phyloP scores from a whole-genome alignment of 2,888 invertebrate genomes.

The Lydus trimaculatus region DNA sequence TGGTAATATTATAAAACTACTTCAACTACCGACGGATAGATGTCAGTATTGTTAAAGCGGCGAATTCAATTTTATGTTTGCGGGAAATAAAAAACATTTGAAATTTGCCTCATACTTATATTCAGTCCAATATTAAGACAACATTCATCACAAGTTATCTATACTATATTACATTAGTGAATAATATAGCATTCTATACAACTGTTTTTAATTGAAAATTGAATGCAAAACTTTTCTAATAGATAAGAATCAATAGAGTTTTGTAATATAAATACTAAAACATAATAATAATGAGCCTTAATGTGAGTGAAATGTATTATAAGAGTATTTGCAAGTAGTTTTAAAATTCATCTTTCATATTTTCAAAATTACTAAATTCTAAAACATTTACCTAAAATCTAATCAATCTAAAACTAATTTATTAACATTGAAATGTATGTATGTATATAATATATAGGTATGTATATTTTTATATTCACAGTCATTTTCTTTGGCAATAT shows the following conservation, averaged over 20 bases:
- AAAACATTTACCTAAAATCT: slow-evolving; percentile 50
- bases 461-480: slow-evolving; percentile 58
- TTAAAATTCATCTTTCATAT: slow-evolving; percentile 36
- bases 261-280: slow-evolving; percentile 30
- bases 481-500: slow-evolving; percentile 60
- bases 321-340: slow-evolving; percentile 36
- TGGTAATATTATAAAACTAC: too few species aligned
- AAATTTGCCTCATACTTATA: slow-evolving; percentile 23
- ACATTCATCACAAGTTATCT: slow-evolving; percentile 52
- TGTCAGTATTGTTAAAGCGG: not conserved
- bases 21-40: not conserved
- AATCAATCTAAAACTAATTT: slow-evolving; percentile 46
- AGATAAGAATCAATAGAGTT: slow-evolving; percentile 29
- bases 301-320: slow-evolving; percentile 42
- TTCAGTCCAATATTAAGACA: slow-evolving; percentile 52
- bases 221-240: slow-evolving; percentile 21
- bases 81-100: not conserved
- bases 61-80: not conserved
- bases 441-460: slow-evolving; percentile 51
- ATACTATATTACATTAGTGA: slow-evolving; percentile 42
- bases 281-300: slow-evolving; percentile 37
- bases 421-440: slow-evolving; percentile 51
- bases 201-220: slow-evolving; percentile 30
- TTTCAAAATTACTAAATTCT: slow-evolving; percentile 43
- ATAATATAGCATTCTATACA: slow-evolving; percentile 33